phyloP scores from a whole-genome alignment of 2,113 vertebrate species.

The Cyprinodon variegatus region DNA sequence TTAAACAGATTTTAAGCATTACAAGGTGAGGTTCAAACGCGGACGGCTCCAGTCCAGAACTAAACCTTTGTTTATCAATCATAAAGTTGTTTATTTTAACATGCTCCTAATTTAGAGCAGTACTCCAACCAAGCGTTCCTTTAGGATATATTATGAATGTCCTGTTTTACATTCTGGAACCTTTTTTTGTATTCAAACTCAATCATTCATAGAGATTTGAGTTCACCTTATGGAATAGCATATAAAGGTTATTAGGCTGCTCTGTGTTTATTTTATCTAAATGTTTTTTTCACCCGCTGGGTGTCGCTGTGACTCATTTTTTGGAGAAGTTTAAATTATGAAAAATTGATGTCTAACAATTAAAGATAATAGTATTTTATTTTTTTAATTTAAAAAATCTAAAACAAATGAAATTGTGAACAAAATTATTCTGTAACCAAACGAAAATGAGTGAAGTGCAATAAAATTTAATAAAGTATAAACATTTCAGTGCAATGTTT shows the following conservation, averaged over 20 bases:
- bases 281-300: neutral
- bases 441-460: no score
- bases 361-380: neutral
- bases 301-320: slow-evolving; percentile 33
- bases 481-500: no score
- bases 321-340: no score
- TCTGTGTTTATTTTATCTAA: neutral
- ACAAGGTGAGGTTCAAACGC: neutral
- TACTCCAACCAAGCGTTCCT: neutral
- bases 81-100: neutral
- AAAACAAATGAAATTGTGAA: no score
- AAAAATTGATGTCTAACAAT: neutral
- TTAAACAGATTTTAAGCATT: neutral
- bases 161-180: neutral
- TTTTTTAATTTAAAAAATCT: no score
- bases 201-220: neutral
- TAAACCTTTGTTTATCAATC: slow-evolving; percentile 20
- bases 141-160: neutral
- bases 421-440: no score
- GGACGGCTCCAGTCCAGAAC: neutral
- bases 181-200: no score
- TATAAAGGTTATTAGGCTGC: neutral
- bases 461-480: no score
- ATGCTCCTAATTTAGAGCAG: neutral
- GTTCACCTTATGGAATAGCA: neutral